Conservation (phyloP, 2,888 invertebrate genomes). For the Andricus quercusramuli region DNA sequence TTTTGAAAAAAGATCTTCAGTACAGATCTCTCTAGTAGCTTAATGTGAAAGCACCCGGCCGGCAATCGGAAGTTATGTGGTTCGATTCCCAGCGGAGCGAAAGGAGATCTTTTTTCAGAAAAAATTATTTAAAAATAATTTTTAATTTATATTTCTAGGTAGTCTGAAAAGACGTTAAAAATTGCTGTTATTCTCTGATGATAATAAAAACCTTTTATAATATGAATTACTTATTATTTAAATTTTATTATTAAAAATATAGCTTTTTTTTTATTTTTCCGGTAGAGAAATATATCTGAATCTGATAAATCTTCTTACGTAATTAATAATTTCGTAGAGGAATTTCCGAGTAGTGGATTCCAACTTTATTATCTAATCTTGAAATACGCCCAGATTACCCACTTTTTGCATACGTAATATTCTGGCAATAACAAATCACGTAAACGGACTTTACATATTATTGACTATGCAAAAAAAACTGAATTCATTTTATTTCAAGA, state of each 20-base stretch:
- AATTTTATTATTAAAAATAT: background rate
- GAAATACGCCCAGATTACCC: background rate
- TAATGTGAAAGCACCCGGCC: too few species aligned
- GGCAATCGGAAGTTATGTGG: too few species aligned
- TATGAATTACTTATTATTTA: background rate
- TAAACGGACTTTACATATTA: background rate
- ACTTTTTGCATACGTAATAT: background rate
- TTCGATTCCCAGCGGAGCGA: too few species aligned
- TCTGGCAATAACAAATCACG: background rate
- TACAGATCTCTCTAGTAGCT: too few species aligned
- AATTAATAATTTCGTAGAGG: background rate
- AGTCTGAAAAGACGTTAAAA: too few species aligned
- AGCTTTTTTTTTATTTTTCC: too few species aligned
- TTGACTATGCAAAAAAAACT: background rate
- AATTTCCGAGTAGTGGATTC: background rate
- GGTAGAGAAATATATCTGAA: background rate
- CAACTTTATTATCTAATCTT: background rate
- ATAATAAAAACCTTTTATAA: too few species aligned
- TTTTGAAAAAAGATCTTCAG: too few species aligned
- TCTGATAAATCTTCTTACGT: background rate
- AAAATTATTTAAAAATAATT: too few species aligned
- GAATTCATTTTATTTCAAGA: background rate
- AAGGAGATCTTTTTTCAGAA: too few species aligned
- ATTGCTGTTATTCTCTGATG: too few species aligned
- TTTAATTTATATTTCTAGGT: too few species aligned